Conservation (phyloP, 2,888 invertebrate species). For the Xanthia togata region DNA sequence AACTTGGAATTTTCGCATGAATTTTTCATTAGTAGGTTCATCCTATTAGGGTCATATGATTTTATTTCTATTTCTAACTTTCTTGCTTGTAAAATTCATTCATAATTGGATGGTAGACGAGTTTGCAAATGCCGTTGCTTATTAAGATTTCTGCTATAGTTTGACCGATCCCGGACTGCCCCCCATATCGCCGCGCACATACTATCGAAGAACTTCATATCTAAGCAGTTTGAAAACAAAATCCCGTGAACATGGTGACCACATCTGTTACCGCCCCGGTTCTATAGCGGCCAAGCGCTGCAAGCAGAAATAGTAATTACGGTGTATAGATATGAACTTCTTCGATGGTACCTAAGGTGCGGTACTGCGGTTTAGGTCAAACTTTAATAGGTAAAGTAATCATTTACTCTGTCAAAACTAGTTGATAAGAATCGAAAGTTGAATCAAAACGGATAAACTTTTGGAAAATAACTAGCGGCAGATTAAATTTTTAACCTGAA, state of each 20-base stretch:
- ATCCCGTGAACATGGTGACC: too few species aligned
- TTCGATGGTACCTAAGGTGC: too few species aligned
- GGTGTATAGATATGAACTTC: too few species aligned
- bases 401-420: background rate
- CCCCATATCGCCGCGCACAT: too few species aligned
- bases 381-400: background rate
- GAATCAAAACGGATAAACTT: background rate
- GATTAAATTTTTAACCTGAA: background rate
- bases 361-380: too few species aligned
- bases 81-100: background rate
- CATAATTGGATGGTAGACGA: background rate
- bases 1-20: slow-evolving; percentile 17
- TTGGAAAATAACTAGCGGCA: background rate
- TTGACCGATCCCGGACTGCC: too few species aligned
- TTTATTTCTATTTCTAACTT: background rate
- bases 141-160: too few species aligned
- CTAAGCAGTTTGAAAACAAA: too few species aligned
- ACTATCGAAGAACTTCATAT: too few species aligned
- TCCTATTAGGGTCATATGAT: background rate
- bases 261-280: too few species aligned
- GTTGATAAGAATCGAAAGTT: background rate
- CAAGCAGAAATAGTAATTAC: too few species aligned
- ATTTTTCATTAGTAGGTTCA: background rate
- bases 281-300: too few species aligned
- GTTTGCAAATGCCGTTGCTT: background rate